Evolutionary conservation across 2,888 invertebrate species (phyloP).

Genomic region (Agrilus cyanescens): DNA sequence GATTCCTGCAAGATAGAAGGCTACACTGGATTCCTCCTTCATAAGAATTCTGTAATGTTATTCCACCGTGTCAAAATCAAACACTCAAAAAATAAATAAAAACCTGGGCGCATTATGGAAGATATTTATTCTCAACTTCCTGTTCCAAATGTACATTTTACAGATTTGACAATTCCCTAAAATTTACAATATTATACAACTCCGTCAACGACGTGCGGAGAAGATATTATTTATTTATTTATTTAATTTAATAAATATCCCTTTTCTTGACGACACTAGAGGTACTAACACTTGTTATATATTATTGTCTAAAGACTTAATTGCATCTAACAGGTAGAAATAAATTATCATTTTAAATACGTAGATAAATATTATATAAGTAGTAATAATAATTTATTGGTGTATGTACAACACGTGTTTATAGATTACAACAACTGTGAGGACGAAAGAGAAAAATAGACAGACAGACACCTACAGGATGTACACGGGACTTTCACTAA

Average conservation of each 20-base stretch:
- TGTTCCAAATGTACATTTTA: constrained; percentile 33
- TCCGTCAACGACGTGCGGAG: constrained; percentile 16
- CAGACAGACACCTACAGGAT: constrained; percentile 1
- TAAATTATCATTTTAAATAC: constrained; percentile 8
- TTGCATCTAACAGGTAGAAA: constrained; percentile 13
- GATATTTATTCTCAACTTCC: constrained; percentile 38
- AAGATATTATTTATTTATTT: constrained; percentile 2
- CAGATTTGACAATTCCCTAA: constrained; percentile 25
- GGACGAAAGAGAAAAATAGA: constrained; percentile 21
- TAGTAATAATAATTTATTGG: too few relatives aligned
- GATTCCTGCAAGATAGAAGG: too few relatives aligned
- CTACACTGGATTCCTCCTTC: too few relatives aligned
- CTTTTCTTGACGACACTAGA: constrained; percentile 4
- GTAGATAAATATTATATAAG: too few relatives aligned
- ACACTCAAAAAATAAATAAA: too few relatives aligned
- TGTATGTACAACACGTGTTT: too few relatives aligned
- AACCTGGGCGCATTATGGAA: constrained; percentile 22
- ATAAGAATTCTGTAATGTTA: too few relatives aligned
- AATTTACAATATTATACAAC: constrained; percentile 28
- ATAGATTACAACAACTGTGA: constrained; percentile 25
- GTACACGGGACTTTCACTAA: not conserved
- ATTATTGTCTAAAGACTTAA: constrained; percentile 27
- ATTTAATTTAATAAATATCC: constrained; percentile 3
- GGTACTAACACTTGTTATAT: constrained; percentile 9
- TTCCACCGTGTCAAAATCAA: too few relatives aligned